Percentiles rank a stretch among this genome's conserved stretches.
phyloP scores from a whole-genome alignment of 2,888 invertebrate genomes.

The Elaeidobius kamerunicus region DNA sequence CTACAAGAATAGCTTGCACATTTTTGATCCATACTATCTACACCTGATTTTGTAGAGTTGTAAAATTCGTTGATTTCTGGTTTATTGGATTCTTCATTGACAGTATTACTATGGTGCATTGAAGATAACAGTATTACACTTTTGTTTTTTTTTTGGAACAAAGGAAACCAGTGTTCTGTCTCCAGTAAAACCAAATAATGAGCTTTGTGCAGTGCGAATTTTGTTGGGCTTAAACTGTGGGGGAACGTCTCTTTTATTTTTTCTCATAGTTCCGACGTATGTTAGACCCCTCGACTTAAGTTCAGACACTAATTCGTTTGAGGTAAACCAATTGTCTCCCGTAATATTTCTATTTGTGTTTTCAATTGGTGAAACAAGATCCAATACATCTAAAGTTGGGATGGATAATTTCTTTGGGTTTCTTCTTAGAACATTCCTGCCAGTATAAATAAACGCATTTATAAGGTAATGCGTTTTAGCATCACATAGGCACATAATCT shows the following conservation, averaged over 20 bases:
- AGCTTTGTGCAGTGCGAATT: constrained; percentile 5
- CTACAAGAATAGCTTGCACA: constrained; percentile 11
- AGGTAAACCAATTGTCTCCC: constrained; percentile 19
- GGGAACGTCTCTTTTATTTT: constrained; percentile 18
- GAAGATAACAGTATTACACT: constrained; percentile 17
- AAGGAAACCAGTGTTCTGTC: constrained; percentile 18
- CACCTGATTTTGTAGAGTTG: constrained; percentile 15
- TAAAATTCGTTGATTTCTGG: constrained; percentile 17
- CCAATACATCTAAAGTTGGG: constrained; percentile 20
- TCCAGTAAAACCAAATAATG: constrained; percentile 20
- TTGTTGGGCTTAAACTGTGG: constrained; percentile 10
- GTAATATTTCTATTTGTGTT: constrained; percentile 22
- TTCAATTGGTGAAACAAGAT: constrained; percentile 20
- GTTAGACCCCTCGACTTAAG: constrained; percentile 16
- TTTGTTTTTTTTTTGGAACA: constrained; percentile 18
- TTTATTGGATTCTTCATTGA: constrained; percentile 9
- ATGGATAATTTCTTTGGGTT: constrained; percentile 19
- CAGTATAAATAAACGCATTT: constrained; percentile 15
- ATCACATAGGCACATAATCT: constrained; percentile 12
- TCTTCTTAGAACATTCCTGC: constrained; percentile 7
- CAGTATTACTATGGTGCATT: constrained; percentile 12
- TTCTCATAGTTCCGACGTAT: constrained; percentile 16
- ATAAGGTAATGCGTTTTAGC: constrained; percentile 18
- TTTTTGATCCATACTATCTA: constrained; percentile 16
- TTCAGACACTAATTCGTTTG: constrained; percentile 12